These are phyloP conservation scores for Plebejus melissa DNA, from an alignment of 2,888 invertebrate species.

Conservation along the genomic window DNA sequence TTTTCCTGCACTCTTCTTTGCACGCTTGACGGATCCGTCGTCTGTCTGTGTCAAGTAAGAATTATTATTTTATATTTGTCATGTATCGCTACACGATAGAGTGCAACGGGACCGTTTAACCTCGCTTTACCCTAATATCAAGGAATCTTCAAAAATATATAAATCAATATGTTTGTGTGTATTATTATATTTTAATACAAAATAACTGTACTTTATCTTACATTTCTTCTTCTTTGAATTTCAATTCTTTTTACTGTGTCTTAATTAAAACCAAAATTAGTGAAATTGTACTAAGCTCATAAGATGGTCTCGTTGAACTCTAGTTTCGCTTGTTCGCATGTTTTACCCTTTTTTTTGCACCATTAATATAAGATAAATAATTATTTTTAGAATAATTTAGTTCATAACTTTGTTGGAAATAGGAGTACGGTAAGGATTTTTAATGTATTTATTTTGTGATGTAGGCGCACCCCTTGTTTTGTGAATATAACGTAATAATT, in stretches of 20 bases:
- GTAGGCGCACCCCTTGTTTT: not conserved
- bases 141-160: not conserved
- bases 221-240: too few relatives aligned
- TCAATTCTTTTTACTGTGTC: too few relatives aligned
- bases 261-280: not conserved
- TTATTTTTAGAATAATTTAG: not conserved
- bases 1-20: conserved; percentile 36
- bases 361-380: not conserved
- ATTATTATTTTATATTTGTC: conserved; percentile 33
- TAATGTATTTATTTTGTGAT: not conserved
- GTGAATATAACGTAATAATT: not conserved
- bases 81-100: conserved; percentile 12
- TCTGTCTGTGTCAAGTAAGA: conserved; percentile 43
- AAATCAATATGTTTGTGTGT: too few relatives aligned
- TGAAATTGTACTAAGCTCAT: not conserved
- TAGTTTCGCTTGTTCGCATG: conserved; percentile 20
- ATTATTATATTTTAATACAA: too few relatives aligned
- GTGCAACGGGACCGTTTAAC: not conserved
- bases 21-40: conserved; percentile 41
- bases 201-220: too few relatives aligned
- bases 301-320: not conserved
- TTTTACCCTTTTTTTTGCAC: not conserved
- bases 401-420: not conserved
- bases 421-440: not conserved
- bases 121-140: not conserved